A percentile compares a stretch with the other conserved stretches of the same genome.
phyloP scores from a whole-genome alignment of 2,113 vertebrate species.

The Phasianus colchicus region DNA sequence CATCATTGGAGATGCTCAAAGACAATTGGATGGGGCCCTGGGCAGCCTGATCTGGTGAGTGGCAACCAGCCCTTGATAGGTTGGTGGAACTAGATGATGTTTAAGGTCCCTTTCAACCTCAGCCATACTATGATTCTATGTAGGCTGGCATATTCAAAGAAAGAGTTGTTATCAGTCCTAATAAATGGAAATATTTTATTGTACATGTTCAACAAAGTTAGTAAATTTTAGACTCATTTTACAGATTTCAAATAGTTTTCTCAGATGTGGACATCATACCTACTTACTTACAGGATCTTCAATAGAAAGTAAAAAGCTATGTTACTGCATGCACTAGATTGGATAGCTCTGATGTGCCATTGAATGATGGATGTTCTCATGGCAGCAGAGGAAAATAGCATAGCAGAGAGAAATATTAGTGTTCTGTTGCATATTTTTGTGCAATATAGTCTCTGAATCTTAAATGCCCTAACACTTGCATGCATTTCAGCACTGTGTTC shows the following conservation, averaged over 20 bases:
- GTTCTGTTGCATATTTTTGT: conserved; percentile 52
- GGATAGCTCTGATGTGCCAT: conserved; percentile 36
- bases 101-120: too few species aligned
- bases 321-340: conserved; percentile 29
- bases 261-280: neutral
- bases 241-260: neutral
- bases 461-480: neutral
- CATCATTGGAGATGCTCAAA: neutral
- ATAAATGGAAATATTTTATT: neutral
- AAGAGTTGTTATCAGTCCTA: neutral
- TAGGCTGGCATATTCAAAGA: neutral
- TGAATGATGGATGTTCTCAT: conserved; percentile 38
- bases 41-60: neutral
- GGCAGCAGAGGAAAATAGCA: conserved; percentile 31
- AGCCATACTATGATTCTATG: too few species aligned
- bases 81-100: too few species aligned
- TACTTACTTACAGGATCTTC: conserved; percentile 45
- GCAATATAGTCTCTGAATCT: conserved; percentile 15
- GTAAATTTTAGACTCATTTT: neutral
- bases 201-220: neutral
- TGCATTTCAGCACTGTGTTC: conserved; percentile 16
- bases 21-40: neutral
- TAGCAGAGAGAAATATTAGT: conserved; percentile 51
- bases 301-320: conserved; percentile 17
- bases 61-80: too few species aligned